phyloP scores from a whole-genome alignment of 2,113 vertebrate genomes.

The Nannobrachium achirus region DNA sequence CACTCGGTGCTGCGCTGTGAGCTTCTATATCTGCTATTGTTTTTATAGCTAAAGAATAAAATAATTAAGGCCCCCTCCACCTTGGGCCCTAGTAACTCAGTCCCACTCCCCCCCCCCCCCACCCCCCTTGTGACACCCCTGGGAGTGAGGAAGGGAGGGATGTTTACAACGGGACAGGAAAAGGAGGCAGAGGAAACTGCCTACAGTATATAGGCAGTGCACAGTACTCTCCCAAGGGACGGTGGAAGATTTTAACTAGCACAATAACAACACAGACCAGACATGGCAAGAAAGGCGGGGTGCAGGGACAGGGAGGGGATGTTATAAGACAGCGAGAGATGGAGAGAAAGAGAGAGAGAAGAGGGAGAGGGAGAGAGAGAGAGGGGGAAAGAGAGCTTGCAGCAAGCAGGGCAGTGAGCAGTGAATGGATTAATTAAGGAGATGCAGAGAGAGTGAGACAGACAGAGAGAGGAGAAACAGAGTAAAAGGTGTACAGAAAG shows the following conservation, averaged over 20 bases:
- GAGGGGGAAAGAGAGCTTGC: slow-evolving; percentile 8
- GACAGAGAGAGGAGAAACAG: not conserved
- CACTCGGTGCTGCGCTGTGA: too few species aligned
- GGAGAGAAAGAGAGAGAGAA: not conserved
- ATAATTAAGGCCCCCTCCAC: too few species aligned
- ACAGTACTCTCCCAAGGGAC: slow-evolving; percentile 15
- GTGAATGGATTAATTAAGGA: not conserved
- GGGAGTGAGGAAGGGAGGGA: slow-evolving; percentile 5
- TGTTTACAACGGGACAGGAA: slow-evolving; percentile 1
- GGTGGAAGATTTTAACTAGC: slow-evolving; percentile 2
- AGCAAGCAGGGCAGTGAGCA: not conserved
- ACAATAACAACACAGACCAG: slow-evolving; percentile 10
- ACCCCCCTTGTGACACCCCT: too few species aligned
- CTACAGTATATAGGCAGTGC: not conserved
- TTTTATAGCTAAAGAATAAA: too few species aligned
- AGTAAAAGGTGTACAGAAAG: too few species aligned
- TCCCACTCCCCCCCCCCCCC: too few species aligned
- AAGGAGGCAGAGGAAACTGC: not conserved
- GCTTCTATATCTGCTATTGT: too few species aligned
- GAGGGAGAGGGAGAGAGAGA: slow-evolving; percentile 19
- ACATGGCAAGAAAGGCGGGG: not conserved
- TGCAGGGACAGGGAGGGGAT: too few species aligned
- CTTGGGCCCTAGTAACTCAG: too few species aligned
- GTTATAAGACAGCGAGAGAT: not conserved
- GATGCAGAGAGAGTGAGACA: not conserved